Percentiles rank a stretch among this genome's conserved stretches.
Evolutionary conservation across 2,888 invertebrate genomes (phyloP).

Genomic region (Ornithoptera alexandrae): DNA sequence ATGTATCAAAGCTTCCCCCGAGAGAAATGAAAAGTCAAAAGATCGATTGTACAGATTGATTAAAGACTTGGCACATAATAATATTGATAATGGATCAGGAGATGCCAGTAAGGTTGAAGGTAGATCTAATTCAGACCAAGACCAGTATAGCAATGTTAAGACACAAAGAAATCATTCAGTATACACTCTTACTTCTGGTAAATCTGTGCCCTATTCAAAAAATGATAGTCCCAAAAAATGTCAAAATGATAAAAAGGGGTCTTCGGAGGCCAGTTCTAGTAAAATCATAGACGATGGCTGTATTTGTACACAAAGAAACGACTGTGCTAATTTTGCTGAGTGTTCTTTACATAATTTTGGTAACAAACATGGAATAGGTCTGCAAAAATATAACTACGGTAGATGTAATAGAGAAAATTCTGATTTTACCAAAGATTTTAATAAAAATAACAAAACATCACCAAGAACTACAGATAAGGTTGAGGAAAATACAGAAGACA

Average conservation of each 20-base stretch:
- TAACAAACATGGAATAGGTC: conserved; percentile 35
- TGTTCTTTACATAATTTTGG: conserved; percentile 64
- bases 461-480: conserved; percentile 33
- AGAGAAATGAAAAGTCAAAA: conserved; percentile 45
- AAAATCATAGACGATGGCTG: conserved; percentile 53
- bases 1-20: conserved; percentile 45
- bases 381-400: conserved; percentile 26
- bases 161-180: conserved; percentile 69
- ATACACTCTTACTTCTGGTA: conserved; percentile 67
- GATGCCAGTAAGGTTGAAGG: conserved; percentile 72
- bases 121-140: conserved; percentile 47
- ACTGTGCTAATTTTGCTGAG: conserved; percentile 48
- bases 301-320: conserved; percentile 48
- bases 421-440: conserved; percentile 28
- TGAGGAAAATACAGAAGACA: conserved; percentile 37
- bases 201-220: conserved; percentile 50
- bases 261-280: conserved; percentile 46
- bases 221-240: conserved; percentile 51
- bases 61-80: conserved; percentile 70
- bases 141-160: conserved; percentile 41
- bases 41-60: conserved; percentile 61
- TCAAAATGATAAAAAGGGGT: conserved; percentile 46
- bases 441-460: conserved; percentile 35
- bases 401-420: background rate
- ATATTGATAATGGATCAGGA: conserved; percentile 71